Evolutionary conservation across 53 echinoderm and acorn worm species (phyloP).

Genomic region (Echinometra lucunter): DNA sequence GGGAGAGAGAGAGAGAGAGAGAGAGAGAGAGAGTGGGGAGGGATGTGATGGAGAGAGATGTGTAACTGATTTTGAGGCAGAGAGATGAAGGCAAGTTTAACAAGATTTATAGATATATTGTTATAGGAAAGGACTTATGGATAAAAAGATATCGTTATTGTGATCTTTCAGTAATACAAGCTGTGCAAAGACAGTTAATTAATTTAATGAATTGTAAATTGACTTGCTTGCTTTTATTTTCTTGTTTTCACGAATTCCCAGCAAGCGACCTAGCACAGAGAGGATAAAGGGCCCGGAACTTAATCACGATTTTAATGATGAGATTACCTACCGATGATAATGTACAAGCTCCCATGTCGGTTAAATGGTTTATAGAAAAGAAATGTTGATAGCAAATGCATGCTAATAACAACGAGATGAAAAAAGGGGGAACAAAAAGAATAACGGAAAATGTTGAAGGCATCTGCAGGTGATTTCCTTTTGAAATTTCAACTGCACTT

Average conservation of each 20-base stretch:
- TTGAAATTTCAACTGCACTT: neutral
- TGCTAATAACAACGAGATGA: neutral
- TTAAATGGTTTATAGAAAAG: neutral
- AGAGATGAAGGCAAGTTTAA: neutral
- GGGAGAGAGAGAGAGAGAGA: neutral
- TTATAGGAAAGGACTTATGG: neutral
- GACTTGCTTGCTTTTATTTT: neutral
- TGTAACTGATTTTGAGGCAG: neutral
- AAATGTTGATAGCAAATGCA: neutral
- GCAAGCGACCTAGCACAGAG: neutral
- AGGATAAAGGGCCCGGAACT: slow-evolving; percentile 1
- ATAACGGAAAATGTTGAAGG: neutral
- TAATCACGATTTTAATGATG: slow-evolving; percentile 43
- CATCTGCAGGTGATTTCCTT: neutral
- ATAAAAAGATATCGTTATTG: neutral
- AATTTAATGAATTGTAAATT: slow-evolving; percentile 29
- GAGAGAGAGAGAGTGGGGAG: neutral
- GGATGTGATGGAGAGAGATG: neutral
- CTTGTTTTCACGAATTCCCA: neutral
- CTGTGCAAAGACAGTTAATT: neutral
- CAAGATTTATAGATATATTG: neutral
- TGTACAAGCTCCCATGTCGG: neutral
- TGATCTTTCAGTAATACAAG: neutral
- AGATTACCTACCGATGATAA: slow-evolving; percentile 11
- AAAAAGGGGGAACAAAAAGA: neutral